A percentile compares a stretch with the other conserved stretches of the same genome.
These are phyloP conservation scores for Cervus canadensis DNA, from an alignment of 2,113 vertebrate genomes.

Conservation along the genomic window DNA sequence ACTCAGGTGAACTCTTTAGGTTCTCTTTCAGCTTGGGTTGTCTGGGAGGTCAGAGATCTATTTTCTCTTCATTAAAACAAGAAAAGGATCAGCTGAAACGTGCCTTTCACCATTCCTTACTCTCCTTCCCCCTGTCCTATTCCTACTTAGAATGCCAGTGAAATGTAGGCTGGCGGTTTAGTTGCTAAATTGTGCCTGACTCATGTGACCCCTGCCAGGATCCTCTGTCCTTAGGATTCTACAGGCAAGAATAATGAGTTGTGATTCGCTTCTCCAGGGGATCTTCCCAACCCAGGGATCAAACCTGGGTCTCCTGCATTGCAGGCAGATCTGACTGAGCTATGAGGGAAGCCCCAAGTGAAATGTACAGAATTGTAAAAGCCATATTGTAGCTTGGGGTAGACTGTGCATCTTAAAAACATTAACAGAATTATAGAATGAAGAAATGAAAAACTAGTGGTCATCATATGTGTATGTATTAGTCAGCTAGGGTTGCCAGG, in stretches of 20 bases:
- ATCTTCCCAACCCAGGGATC: not conserved
- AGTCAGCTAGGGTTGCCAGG: not conserved
- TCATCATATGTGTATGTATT: not conserved
- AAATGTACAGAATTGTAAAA: not conserved
- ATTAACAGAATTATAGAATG: not conserved
- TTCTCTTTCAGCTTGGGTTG: not conserved
- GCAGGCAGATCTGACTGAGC: not conserved
- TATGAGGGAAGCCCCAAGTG: not conserved
- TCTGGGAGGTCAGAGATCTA: not conserved
- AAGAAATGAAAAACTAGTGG: not conserved
- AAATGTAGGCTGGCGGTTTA: not conserved
- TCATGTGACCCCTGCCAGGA: not conserved
- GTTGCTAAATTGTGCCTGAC: rapidly evolving
- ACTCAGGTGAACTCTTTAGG: not conserved
- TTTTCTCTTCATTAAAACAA: not conserved
- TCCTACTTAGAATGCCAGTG: not conserved
- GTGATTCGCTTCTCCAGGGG: not conserved
- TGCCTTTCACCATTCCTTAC: not conserved
- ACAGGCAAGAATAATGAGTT: not conserved
- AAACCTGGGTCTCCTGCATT: not conserved
- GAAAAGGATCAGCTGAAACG: not conserved
- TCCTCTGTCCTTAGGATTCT: not conserved
- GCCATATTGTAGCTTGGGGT: not conserved
- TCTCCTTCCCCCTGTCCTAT: not conserved
- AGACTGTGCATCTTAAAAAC: not conserved